A percentile compares a stretch with the other conserved stretches of the same genome.
phyloP scores from a whole-genome alignment of 2,888 invertebrate species.

The Arctia plantaginis region DNA sequence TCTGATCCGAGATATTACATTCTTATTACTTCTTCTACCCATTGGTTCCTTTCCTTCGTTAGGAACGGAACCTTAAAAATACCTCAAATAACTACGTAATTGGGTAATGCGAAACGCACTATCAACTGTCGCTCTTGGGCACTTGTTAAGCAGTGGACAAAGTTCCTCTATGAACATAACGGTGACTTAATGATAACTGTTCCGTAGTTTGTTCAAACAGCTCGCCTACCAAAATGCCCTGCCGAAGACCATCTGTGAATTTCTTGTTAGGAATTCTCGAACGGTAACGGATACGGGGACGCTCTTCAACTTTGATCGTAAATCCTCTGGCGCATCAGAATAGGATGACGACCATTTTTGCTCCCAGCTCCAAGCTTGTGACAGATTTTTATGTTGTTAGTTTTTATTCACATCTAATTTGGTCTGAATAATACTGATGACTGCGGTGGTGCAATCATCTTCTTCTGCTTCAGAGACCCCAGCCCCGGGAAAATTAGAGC shows the following conservation, averaged over 20 bases:
- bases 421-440: background rate
- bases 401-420: no score
- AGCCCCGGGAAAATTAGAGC: no score
- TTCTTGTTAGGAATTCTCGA: background rate
- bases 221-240: background rate
- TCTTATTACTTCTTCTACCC: no score
- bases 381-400: no score
- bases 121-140: background rate
- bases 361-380: no score
- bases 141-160: background rate
- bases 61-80: background rate
- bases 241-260: background rate
- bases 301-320: background rate
- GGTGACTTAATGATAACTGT: background rate
- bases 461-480: background rate
- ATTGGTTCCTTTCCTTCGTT: background rate
- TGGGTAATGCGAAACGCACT: no score
- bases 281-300: background rate
- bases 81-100: no score
- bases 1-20: no score
- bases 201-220: background rate
- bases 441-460: background rate
- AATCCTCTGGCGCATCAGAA: no score
- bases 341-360: no score
- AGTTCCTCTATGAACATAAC: background rate